Percentiles rank a stretch among this genome's conserved stretches.
phyloP scores from a whole-genome alignment of 2,888 invertebrate genomes.

The Eugnorisma glareosa region DNA sequence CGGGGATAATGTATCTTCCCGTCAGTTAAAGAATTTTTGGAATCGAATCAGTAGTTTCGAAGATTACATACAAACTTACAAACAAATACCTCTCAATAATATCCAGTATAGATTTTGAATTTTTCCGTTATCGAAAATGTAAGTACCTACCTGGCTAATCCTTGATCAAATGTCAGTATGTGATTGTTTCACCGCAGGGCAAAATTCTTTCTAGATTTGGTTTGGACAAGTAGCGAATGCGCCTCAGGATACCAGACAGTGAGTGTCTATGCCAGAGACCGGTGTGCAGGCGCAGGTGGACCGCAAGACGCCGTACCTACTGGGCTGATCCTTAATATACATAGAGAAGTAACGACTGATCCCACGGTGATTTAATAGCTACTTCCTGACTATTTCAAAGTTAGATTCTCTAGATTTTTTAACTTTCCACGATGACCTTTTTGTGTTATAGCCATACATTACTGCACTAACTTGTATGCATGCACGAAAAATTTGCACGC shows the following conservation, averaged over 20 bases:
- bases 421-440: not conserved
- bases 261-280: not conserved
- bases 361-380: not conserved
- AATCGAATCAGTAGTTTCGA: too few relatives aligned
- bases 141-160: too few relatives aligned
- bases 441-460: too few relatives aligned
- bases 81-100: too few relatives aligned
- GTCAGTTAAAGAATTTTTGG: too few relatives aligned
- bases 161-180: not conserved
- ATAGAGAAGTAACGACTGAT: not conserved
- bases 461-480: too few relatives aligned
- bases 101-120: too few relatives aligned
- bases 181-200: not conserved
- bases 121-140: too few relatives aligned
- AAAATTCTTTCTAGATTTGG: not conserved
- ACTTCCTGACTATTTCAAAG: not conserved
- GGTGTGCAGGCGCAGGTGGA: not conserved
- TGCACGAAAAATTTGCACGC: too few relatives aligned
- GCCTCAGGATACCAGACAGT: not conserved
- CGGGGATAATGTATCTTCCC: too few relatives aligned
- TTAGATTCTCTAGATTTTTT: not conserved
- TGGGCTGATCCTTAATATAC: not conserved
- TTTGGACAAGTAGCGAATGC: not conserved
- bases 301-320: not conserved
- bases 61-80: too few relatives aligned